Conservation (phyloP, 2,797 vertebrate species). For the Phalanger gymnotis region DNA sequence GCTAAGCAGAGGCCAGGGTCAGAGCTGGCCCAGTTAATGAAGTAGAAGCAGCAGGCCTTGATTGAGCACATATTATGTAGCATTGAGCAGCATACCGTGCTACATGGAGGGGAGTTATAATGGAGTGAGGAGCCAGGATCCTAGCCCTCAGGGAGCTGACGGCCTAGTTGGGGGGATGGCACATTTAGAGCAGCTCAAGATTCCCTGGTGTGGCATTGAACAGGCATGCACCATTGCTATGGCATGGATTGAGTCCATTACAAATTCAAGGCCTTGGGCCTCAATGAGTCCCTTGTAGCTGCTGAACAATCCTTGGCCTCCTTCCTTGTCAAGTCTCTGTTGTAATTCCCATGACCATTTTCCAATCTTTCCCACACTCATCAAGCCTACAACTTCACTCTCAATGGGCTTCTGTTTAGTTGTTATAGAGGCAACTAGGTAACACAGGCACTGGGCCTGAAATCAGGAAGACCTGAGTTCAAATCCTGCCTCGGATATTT, state of each 20-base stretch:
- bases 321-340: not conserved
- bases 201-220: not conserved
- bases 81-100: not conserved
- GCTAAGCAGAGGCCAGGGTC: slow-evolving; percentile 6
- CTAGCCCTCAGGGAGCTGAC: not conserved
- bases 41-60: slow-evolving; percentile 15
- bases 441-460: not conserved
- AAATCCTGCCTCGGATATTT: not conserved
- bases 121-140: not conserved
- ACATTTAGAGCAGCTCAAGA: slow-evolving; percentile 8
- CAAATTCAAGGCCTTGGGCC: slow-evolving; percentile 7
- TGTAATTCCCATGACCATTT: not conserved
- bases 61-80: not conserved
- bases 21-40: not conserved
- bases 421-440: not conserved
- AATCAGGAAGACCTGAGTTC: not conserved
- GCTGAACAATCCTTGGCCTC: not conserved
- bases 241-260: slow-evolving; percentile 2
- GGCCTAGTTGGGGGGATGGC: not conserved
- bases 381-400: not conserved
- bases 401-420: not conserved
- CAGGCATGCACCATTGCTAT: slow-evolving; percentile 5
- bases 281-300: not conserved
- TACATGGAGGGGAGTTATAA: slow-evolving; percentile 25
- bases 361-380: not conserved